phyloP scores from a whole-genome alignment of 2,113 vertebrate species.

The Dendrocopos noguchii region DNA sequence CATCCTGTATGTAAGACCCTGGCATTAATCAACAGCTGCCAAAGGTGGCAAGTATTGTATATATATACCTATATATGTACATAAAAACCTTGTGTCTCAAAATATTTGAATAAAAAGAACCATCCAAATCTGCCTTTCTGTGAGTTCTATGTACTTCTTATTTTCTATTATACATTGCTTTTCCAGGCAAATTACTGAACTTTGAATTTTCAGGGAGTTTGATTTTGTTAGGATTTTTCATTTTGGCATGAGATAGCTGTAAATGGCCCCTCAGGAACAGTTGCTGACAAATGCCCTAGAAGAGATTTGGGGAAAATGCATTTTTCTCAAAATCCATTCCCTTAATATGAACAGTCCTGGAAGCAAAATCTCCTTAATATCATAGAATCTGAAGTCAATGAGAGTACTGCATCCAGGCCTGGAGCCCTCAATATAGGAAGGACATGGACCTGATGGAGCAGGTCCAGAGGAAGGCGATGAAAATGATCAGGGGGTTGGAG shows the following conservation, averaged over 20 bases:
- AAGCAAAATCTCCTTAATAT: neutral
- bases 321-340: neutral
- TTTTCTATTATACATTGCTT: neutral
- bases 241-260: neutral
- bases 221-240: neutral
- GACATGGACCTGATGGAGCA: no score
- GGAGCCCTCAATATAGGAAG: no score
- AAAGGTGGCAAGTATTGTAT: neutral
- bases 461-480: no score
- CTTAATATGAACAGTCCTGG: neutral
- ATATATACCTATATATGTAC: neutral
- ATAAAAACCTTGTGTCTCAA: neutral
- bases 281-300: neutral
- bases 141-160: neutral
- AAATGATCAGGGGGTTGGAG: no score
- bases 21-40: conserved; percentile 3
- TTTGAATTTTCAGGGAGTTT: neutral
- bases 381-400: neutral
- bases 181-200: neutral
- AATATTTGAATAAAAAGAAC: conserved; percentile 21
- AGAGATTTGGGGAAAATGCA: neutral
- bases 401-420: no score
- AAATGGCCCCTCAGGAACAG: neutral
- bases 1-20: neutral
- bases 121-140: neutral